Base-by-base conservation (phyloP, 2,113 vertebrate species). In the Ranitomeya imitator region DNA sequence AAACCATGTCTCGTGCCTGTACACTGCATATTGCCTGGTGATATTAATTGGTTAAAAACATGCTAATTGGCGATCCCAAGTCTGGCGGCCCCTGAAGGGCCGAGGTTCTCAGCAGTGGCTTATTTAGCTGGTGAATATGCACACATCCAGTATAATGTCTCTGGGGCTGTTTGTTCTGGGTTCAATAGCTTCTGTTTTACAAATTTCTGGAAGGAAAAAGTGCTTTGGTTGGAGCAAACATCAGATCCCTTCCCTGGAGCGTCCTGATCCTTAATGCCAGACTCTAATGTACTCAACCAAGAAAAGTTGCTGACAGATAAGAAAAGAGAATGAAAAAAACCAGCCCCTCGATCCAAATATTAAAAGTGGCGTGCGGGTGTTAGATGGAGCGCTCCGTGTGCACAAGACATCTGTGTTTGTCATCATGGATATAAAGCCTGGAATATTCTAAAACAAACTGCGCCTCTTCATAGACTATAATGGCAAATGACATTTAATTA, bases 361-460 rank as follows among this genome's bases (percentile, higher is more conserved):
- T 77, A 79, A 60, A 69, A 85, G 81, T 69, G 73, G 73, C 7
- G 81, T 63, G 87, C 71, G 87, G 87, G 73, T 26, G 87, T 85
- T n/a, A 37, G 81, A 37, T 23, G n/a, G 81, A 89, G 74, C 65
- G 11, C 4, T 12, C 37, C 86, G 52, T 73, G 86, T 86, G 79
- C 67, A 14, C 23, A 3, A 23, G 45, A 45, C 87, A 89, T 89
- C 87, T 89, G 87, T 89, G 87, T 89, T 85, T 89, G 82, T 55
- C 81, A 83, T 83, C 69, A 85, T 57, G 71, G 69, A 89, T 84
- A 85, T 60, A 67, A 15, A 69, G 81, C 23, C 51, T 12, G 60
- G 52, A 69, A 89, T n/a, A 89, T n/a, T 61, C 6, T 73, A 55
- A 81, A 85, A 78, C 60, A 84, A 79, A 63, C 73, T 12, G 14